Evolutionary conservation across 2,797 vertebrate species (phyloP).

Genomic region (Sebastes steindachneri): DNA sequence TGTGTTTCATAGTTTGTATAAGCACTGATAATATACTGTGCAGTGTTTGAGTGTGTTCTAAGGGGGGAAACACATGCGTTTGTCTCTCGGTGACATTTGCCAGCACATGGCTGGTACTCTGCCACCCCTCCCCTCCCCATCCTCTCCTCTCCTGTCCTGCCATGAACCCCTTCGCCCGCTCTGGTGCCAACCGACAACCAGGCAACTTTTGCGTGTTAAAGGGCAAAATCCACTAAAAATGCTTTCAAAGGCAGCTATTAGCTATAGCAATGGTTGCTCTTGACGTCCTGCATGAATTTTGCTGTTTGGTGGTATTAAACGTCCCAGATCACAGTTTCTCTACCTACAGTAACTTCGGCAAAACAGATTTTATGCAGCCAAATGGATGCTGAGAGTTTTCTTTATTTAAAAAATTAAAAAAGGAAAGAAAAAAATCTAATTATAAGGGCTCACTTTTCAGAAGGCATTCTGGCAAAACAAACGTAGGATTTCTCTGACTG

Average conservation of each 20-base stretch:
- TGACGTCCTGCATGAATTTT: neutral
- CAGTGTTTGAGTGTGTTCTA: conserved; percentile 6
- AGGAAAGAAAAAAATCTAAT: neutral
- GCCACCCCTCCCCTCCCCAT: neutral
- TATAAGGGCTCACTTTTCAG: neutral
- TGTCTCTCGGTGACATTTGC: conserved; percentile 47
- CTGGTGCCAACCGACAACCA: neutral
- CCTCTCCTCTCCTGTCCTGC: conserved; percentile 37
- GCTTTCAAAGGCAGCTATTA: neutral
- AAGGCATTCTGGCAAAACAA: neutral
- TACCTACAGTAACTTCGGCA: neutral
- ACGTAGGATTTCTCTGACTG: neutral
- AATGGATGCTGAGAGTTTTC: neutral
- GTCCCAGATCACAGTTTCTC: neutral
- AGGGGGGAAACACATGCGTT: conserved; percentile 25
- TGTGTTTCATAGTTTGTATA: too few species aligned
- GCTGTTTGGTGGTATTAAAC: neutral
- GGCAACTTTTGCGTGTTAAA: neutral
- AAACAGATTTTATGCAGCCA: neutral
- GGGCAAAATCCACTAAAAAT: neutral
- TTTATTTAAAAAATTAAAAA: neutral
- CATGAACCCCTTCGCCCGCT: conserved; percentile 32
- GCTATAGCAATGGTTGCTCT: neutral
- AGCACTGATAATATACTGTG: neutral
- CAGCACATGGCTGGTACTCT: conserved; percentile 5